Conservation (phyloP, 2,113 vertebrate genomes). For the Nothoprocta perdicaria region DNA sequence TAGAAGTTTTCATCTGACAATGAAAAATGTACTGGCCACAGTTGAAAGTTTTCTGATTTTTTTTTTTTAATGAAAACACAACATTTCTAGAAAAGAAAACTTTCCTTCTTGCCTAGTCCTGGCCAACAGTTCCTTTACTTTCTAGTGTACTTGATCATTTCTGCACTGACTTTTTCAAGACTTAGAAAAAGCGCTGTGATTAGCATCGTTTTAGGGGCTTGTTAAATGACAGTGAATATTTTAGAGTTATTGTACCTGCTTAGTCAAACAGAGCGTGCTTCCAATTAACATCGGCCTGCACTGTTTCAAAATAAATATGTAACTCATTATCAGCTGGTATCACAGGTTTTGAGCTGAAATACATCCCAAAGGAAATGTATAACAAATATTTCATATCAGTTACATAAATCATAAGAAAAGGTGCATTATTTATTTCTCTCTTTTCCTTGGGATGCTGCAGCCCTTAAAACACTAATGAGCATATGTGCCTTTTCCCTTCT, state of each 20-base stretch:
- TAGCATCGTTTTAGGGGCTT: conserved; percentile 12
- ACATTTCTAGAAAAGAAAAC: neutral
- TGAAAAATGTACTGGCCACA: conserved; percentile 15
- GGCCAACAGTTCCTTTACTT: neutral
- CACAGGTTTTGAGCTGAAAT: conserved; percentile 49
- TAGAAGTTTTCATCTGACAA: neutral
- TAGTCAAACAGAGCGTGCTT: conserved; percentile 64
- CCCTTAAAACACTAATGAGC: neutral
- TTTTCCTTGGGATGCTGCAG: neutral
- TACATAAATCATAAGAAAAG: conserved; percentile 56
- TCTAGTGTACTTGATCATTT: neutral
- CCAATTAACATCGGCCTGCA: conserved; percentile 64
- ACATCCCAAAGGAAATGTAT: conserved; percentile 69
- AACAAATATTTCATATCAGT: conserved; percentile 60
- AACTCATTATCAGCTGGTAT: conserved; percentile 72
- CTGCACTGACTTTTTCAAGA: neutral
- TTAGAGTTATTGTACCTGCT: conserved; percentile 55
- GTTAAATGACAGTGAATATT: conserved; percentile 50
- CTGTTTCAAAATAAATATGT: conserved; percentile 70
- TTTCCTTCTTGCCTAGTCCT: neutral
- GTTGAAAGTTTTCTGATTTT: neutral
- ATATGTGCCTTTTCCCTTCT: neutral
- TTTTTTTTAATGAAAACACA: neutral
- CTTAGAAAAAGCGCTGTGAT: conserved; percentile 44
- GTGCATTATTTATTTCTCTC: neutral